Evolutionary conservation across 2,888 invertebrate species (phyloP).

Genomic region (Acronicta aceris): DNA sequence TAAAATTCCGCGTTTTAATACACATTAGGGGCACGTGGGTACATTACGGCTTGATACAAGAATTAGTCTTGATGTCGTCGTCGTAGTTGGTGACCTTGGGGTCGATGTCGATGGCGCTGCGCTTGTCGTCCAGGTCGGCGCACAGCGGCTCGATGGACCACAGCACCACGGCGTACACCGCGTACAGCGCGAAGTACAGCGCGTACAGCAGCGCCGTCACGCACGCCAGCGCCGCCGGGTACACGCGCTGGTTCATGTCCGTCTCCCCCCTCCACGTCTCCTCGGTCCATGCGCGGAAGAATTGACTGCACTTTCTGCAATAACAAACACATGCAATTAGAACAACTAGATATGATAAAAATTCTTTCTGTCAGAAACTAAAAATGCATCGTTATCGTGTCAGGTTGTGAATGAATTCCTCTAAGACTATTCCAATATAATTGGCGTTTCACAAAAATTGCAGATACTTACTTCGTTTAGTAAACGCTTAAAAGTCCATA

Average conservation of each 20-base stretch:
- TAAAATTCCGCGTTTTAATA: not conserved
- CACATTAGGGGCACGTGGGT: not conserved
- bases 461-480: too few species aligned
- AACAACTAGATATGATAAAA: not conserved
- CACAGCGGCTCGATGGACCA: conserved; percentile 80
- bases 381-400: too few species aligned
- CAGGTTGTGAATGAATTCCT: too few species aligned
- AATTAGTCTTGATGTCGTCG: conserved; percentile 58
- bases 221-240: conserved; percentile 65
- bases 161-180: conserved; percentile 63
- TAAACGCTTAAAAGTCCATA: too few species aligned
- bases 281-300: conserved; percentile 77
- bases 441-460: too few species aligned
- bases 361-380: too few species aligned
- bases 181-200: conserved; percentile 67
- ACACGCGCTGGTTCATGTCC: conserved; percentile 57
- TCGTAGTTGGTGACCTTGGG: conserved; percentile 66
- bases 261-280: conserved; percentile 66
- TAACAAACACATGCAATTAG: too few species aligned
- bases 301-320: conserved; percentile 71
- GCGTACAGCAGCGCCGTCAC: conserved; percentile 70
- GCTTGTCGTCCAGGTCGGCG: conserved; percentile 51
- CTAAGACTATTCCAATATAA: too few species aligned
- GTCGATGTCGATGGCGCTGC: conserved; percentile 37
- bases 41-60: conserved; percentile 53